Base-by-base conservation (phyloP, 1,140 invertebrate species). In the Papilio xuthus region DNA sequence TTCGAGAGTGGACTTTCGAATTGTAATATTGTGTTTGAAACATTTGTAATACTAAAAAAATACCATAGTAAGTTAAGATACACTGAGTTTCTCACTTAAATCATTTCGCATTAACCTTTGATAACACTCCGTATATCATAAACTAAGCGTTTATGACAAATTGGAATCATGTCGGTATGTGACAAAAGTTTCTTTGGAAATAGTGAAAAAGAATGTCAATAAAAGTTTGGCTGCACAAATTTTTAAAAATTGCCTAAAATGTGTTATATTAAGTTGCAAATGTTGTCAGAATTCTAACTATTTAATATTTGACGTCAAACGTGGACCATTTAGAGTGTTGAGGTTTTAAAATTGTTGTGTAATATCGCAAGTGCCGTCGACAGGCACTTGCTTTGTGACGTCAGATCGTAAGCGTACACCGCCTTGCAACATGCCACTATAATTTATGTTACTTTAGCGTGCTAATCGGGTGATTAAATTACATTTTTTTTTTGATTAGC, bases 361-460 rank as follows among this genome's bases (percentile, higher is more conserved):
- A 50, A 73, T 73, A 47, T 50, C 42, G 42, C 20, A 73, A 73
- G 42, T 47, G 71, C 23, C 42, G 71, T 73, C n/a, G 71, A 73
- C 71, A 73, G 42, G 71, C 20, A 73, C 71, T 73, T 73, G 71
- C 71, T 73, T 73, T 73, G 71, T 47, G 71, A 73, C 71, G 71
- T 73, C 20, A 26, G 69, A 41, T 70, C 71, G 71, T 47, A 73
- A 71, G 37, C 70, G 32, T 42, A 69, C 18, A 28, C 23, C 18
- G 69, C 69, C 69, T 42, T 70, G 60, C 69, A 69, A 69, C 67
- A 73, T 47, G 37, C 71, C 23, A 73, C 12, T 47, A 23, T 44
- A 71, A 71, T 73, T 73, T 73, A 73, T 73, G 71, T 47, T 73
- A 23, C 41, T 50, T 15, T 73, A 26, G 71, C 71, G 42, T 73